Conservation (phyloP, 2,113 vertebrate genomes). For the Cairina moschata region DNA sequence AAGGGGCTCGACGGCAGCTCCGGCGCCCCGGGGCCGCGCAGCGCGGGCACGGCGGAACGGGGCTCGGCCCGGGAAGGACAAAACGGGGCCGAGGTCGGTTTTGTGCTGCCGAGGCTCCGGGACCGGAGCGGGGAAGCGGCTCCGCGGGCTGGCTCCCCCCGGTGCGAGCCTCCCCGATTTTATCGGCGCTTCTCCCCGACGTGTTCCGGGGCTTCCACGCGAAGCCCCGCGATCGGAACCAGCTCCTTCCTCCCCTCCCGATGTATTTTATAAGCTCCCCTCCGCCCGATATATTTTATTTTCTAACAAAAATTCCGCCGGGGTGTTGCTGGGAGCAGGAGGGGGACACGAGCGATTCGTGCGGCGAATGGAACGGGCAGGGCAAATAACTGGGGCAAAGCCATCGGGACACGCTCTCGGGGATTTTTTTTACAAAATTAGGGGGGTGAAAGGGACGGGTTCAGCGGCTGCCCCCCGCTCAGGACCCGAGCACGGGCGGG, state of each 20-base stretch:
- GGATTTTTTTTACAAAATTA: not conserved
- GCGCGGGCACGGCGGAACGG: no score
- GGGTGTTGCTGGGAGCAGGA: not conserved
- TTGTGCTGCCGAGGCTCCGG: no score
- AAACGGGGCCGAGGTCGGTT: no score
- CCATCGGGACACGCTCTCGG: not conserved
- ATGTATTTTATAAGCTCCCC: not conserved
- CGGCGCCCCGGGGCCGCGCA: no score
- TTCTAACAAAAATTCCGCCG: not conserved
- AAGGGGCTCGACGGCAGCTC: no score
- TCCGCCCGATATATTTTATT: not conserved
- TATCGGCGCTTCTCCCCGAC: not conserved
- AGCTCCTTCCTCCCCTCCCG: not conserved
- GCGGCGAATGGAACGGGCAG: not conserved
- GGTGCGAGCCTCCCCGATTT: not conserved
- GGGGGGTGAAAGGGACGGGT: fast-evolving
- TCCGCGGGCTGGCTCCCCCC: not conserved
- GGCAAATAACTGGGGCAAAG: fast-evolving
- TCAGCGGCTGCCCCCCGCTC: not conserved
- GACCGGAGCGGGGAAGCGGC: not conserved
- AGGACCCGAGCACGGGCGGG: not conserved
- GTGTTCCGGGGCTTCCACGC: not conserved
- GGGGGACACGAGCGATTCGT: not conserved
- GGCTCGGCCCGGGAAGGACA: no score
- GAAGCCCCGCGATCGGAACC: not conserved